Conservation (phyloP, 1,140 invertebrate genomes). For the Frieseomelitta varia region DNA sequence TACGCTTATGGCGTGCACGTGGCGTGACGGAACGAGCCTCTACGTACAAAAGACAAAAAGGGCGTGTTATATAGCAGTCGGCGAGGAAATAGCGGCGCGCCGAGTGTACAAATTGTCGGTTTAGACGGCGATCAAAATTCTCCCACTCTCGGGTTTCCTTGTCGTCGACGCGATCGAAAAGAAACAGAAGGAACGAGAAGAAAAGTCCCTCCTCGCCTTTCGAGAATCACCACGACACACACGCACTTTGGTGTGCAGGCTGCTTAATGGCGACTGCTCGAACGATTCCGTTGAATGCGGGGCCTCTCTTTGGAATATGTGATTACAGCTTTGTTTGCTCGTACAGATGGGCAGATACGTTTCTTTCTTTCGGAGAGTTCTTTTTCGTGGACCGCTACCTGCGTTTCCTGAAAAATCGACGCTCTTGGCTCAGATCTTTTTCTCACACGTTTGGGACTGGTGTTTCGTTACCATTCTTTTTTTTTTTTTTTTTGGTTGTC, state of each 20-base stretch:
- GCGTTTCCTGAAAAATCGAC: not conserved
- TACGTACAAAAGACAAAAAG: constrained; percentile 36
- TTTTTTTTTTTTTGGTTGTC: too few species aligned
- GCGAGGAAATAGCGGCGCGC: constrained; percentile 13
- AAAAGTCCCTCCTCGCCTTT: not conserved
- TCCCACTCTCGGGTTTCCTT: not conserved
- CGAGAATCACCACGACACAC: too few species aligned
- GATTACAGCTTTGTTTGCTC: not conserved
- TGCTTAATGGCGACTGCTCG: not conserved
- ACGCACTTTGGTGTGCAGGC: too few species aligned
- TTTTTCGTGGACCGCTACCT: not conserved
- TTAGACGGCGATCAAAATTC: constrained; percentile 28
- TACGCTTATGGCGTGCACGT: constrained; percentile 62
- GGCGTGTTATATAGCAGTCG: constrained; percentile 17
- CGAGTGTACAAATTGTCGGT: constrained; percentile 53
- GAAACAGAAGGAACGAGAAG: too few species aligned
- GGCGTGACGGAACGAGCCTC: constrained; percentile 38
- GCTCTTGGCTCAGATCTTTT: not conserved
- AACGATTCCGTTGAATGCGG: not conserved
- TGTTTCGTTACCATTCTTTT: too few species aligned
- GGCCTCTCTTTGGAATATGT: not conserved
- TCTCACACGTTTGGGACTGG: not conserved
- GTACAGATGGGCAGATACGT: too few species aligned
- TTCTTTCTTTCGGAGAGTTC: not conserved
- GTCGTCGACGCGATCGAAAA: not conserved